Evolutionary conservation across 2,888 invertebrate species (phyloP), one percentile per base, ranked within the genome.

Genomic region (Melieria omissa): DNA sequence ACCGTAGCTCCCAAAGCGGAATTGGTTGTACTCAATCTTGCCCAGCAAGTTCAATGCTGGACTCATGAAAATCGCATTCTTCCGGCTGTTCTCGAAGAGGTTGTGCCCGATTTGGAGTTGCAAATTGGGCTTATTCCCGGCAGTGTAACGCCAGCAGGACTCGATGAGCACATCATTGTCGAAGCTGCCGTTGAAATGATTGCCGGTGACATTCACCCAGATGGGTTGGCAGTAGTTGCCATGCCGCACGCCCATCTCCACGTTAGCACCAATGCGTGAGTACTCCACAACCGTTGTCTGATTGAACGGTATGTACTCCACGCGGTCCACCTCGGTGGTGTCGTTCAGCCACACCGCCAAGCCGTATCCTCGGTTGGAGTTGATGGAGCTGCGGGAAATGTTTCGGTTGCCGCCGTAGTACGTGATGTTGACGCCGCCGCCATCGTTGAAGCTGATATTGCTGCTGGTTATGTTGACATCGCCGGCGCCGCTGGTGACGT

Each of bases 391-490:
- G 78, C 92, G 90, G 10, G 98, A 98, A 73, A 99, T 90, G 82
- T 99, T 97, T 75, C 96, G 90, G 79, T 93, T 94, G 0, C 99
- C 99, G 0, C 99, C 99, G 4, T 95, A 94, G 74, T 96, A 96
- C 0, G 98, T 97, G 10, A 99, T 93, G 85, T 99, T 99, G 9
- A 99, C 90, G 0, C 99, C 99, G 81, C 97, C 97, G 1, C 97
- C 97, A 82, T 92, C 91, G 85, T 99, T 99, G 79, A 95, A 93
- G 16, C 94, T 93, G 77, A 99, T 93, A 80, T 93, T 90, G 76
- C 96, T 96, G 79, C 94, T 92, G 29, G 98, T 98, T 4, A 99
- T 90, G 85, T 98, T 97, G 0, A 99, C 91, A 85, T 98, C 97
- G 1, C 97, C 97, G 0, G 95, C 97, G 3, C 99, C 99, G 79